Base-by-base conservation (phyloP, 2,797 vertebrate species). In the Galago senegalensis region DNA sequence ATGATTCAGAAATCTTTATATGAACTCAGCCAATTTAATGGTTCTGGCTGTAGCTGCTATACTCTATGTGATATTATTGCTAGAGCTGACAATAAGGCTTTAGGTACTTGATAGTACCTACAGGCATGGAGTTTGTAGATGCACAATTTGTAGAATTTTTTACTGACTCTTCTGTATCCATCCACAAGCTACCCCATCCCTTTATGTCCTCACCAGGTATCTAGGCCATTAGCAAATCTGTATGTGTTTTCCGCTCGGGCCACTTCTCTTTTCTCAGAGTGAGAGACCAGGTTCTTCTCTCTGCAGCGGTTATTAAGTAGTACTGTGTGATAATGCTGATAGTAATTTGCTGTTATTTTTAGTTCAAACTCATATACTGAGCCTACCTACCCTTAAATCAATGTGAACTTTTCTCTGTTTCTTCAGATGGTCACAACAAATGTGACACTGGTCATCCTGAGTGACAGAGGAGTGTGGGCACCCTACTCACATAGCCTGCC, bases 111-210 rank as follows among this genome's bases (percentile, higher is more conserved):
- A 18, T 79, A 70, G 34, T 34, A 34, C 34, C 34, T 7, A n/a
- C 31, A 93, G 40, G 56, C 12, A 46, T 9, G 67, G 60, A 5
- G 29, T 91, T 91, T 75, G 4, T 17, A 40, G 80, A 61, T 27
- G 21, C 8, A 23, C 4, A 56, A 27, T 77, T 87, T 46, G 17
- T 67, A n/a, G 13, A 1, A 10, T 25, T 43, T 12, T 9, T 8
- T 27, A 40, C 65, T 12, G 18, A 1, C 7, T 31, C 27, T 10
- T 11, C n/a, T 0, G 0, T 63, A 21, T 40, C 27, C 21, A 27
- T 18, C 25, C 13, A 65, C 4, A 31, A 53, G 43, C 13, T 49
- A 18, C 31, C n/a, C 1, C n/a, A 70, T 16, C 61, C 11, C 9
- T 88, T 73, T 4, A 75, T n/a, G 3, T 77, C 25, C 61, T 7